Evolutionary conservation across 2,888 invertebrate genomes (phyloP).

Genomic region (Andrena praecox): DNA sequence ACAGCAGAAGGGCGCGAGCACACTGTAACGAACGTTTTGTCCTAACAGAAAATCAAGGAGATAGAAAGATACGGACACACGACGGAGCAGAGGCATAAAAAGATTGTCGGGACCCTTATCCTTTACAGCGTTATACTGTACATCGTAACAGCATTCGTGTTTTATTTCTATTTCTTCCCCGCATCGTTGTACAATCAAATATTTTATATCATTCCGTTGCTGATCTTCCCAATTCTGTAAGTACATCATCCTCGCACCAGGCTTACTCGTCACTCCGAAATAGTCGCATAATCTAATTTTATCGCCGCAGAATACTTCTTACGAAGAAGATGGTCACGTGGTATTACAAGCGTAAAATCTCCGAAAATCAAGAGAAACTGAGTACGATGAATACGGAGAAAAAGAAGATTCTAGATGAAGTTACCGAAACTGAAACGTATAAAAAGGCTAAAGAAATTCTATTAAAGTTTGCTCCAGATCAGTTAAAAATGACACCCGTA

Average conservation of each 20-base stretch:
- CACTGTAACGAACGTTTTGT: conserved; percentile 47
- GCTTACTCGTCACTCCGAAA: background rate
- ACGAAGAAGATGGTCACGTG: conserved; percentile 93
- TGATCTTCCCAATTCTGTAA: conserved; percentile 94
- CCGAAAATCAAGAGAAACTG: conserved; percentile 91
- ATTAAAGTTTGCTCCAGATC: conserved; percentile 92
- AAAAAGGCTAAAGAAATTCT: conserved; percentile 96
- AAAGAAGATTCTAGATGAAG: conserved; percentile 95
- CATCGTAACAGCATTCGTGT: conserved; percentile 89
- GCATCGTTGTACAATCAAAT: conserved; percentile 90
- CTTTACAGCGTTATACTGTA: conserved; percentile 90
- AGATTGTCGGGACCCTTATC: conserved; percentile 92
- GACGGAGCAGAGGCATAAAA: conserved; percentile 93
- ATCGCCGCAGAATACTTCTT: conserved; percentile 89
- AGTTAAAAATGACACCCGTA: conserved; percentile 84
- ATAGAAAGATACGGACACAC: conserved; percentile 93
- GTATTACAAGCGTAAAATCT: conserved; percentile 94
- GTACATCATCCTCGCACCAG: conserved; percentile 81
- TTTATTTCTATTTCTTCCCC: conserved; percentile 93
- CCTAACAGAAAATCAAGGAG: conserved; percentile 89
- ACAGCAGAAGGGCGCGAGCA: conserved; percentile 11
- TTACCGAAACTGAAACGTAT: conserved; percentile 99
- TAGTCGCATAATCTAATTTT: conserved; percentile 28
- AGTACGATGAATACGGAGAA: conserved; percentile 92
- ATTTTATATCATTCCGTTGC: conserved; percentile 91